These are phyloP conservation scores for Oreochromis spilurus DNA, from an alignment of 2,113 vertebrate species.

Conservation along the genomic window DNA sequence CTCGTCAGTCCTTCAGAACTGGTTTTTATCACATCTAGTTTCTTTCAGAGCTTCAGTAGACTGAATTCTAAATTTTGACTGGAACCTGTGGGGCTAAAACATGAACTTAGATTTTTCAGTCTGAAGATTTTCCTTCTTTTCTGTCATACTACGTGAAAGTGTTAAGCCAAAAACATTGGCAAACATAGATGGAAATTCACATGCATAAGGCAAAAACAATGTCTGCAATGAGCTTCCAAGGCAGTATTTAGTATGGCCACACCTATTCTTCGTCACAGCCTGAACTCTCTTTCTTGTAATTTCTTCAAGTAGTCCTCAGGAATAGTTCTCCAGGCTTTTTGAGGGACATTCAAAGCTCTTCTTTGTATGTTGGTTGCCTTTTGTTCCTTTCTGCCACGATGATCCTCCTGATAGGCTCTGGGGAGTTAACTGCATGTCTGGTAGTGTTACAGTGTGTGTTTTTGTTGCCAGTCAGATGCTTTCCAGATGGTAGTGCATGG, in stretches of 20 bases:
- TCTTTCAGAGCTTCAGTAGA: neutral
- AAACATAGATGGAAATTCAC: neutral
- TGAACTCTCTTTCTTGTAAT: neutral
- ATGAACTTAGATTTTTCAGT: neutral
- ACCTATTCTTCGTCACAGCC: fast-evolving
- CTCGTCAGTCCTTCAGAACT: fast-evolving
- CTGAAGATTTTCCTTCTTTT: neutral
- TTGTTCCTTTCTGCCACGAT: neutral
- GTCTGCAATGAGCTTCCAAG: neutral
- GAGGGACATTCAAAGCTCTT: neutral
- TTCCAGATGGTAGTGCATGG: neutral
- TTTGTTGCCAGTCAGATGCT: fast-evolving
- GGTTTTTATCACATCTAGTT: neutral
- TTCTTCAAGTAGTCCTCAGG: fast-evolving
- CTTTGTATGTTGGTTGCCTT: neutral
- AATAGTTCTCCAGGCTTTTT: fast-evolving
- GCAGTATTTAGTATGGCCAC: neutral
- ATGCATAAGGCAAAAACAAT: neutral
- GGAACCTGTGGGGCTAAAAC: neutral
- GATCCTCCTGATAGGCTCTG: neutral
- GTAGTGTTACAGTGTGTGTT: fast-evolving
- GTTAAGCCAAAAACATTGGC: neutral
- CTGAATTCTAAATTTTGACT: neutral
- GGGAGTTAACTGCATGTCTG: neutral
- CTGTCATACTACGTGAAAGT: neutral